Percentiles rank a stretch among this genome's conserved stretches.
Evolutionary conservation across 2,888 invertebrate genomes (phyloP).

Genomic region (Meghimatium bilineatum): DNA sequence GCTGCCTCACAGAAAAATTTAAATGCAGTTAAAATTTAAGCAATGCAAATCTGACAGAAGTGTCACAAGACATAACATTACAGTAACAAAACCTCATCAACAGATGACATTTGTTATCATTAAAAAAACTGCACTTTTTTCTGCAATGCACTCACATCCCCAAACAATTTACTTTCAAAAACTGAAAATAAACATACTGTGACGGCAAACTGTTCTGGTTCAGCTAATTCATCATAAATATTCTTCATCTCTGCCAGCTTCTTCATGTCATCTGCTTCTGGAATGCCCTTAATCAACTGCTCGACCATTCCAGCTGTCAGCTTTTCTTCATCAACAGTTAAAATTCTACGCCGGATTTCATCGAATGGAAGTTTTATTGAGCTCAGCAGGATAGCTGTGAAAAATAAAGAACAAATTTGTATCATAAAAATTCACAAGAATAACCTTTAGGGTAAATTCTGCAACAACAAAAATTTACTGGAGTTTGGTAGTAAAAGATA

Average conservation of each 20-base stretch:
- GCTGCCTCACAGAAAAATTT: too few relatives aligned
- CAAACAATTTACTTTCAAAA: not conserved
- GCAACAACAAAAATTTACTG: too few relatives aligned
- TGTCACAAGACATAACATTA: too few relatives aligned
- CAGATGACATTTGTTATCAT: too few relatives aligned
- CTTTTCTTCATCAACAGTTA: conserved; percentile 90
- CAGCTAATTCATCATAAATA: conserved; percentile 84
- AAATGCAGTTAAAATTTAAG: too few relatives aligned
- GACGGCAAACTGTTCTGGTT: conserved; percentile 96
- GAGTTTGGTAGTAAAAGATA: too few relatives aligned
- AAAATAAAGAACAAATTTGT: not conserved
- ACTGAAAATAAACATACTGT: conserved; percentile 79
- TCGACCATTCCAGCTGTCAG: conserved; percentile 92
- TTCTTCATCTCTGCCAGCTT: conserved; percentile 88
- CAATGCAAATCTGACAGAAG: too few relatives aligned
- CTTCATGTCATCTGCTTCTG: conserved; percentile 89
- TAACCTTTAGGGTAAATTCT: too few relatives aligned
- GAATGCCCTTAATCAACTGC: conserved; percentile 92
- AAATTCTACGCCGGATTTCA: conserved; percentile 84
- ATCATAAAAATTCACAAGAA: too few relatives aligned
- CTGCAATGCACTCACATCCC: too few relatives aligned
- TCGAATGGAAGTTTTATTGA: conserved; percentile 79
- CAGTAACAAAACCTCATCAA: too few relatives aligned
- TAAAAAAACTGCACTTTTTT: too few relatives aligned
- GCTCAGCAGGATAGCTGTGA: conserved; percentile 78